Evolutionary conservation across 2,888 invertebrate genomes (phyloP), one percentile per base, ranked within the genome.

Genomic region (Pinctada fucata): DNA sequence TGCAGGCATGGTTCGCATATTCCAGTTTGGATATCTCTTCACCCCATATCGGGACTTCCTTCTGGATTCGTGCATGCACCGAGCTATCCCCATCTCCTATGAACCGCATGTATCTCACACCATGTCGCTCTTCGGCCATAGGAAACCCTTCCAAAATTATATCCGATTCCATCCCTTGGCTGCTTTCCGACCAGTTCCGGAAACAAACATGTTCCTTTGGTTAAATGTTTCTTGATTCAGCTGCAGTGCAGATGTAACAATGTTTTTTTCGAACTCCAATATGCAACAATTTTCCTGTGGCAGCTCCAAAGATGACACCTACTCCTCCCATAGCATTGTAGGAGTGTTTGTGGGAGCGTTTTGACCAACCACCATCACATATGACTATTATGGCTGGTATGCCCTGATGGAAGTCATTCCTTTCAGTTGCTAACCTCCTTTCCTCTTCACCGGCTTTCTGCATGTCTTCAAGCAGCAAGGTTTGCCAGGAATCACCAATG

Each of bases 101-200:
- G 78, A 70, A 77, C 66, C 72, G 67, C 76, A 78, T 79, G 13
- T 80, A 78, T 10, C 81, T 52, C 47, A 79, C 16, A 3, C 84
- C 79, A 74, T 78, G 76, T 4, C 48, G 52, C 0, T 13, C 2
- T 16, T 84, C 80, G 48, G 76, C 70, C 31, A 76, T 68, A 10
- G 66, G 49, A 72, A 84, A 83, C 2, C 81, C 84, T 49, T 81
- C 76, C n/a, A 80, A 63, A 16, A 82, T 78, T 0, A 80, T 79
- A 48, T 80, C 80, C 16, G 72, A 3, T 64, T 84, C 84, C 84
- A 84, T 82, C 5, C 76, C 45, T 47, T 83, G 83, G 49, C 68
- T 68, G 3, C 75, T 78, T 5, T 71, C 67, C 6, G n/a, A 58
- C 82, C 83, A 83, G 58, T 82, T 83, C 50, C 67, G 58, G 31